Conservation (phyloP, 1,140 invertebrate genomes). For the Zaprionus gabonicus region DNA sequence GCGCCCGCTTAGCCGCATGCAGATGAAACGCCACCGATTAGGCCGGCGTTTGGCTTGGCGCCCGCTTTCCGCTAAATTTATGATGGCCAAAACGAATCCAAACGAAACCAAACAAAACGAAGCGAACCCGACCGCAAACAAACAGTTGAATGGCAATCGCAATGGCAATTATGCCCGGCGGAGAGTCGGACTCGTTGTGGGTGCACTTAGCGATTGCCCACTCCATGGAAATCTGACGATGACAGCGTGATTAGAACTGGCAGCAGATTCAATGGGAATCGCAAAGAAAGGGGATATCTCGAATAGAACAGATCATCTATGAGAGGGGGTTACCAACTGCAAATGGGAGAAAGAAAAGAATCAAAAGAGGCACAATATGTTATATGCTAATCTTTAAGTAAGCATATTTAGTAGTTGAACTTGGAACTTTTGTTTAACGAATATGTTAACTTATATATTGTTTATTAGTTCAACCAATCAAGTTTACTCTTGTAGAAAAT, state of each 20-base stretch:
- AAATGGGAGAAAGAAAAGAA: neutral
- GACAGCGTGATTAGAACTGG: slow-evolving; percentile 6
- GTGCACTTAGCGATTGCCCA: neutral
- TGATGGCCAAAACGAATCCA: slow-evolving; percentile 73
- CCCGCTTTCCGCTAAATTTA: slow-evolving; percentile 62
- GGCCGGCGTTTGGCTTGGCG: slow-evolving; percentile 49
- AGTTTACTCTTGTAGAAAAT: too few species aligned
- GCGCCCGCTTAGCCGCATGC: slow-evolving; percentile 14
- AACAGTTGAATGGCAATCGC: slow-evolving; percentile 80
- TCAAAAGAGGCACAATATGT: too few species aligned
- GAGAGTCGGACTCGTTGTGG: neutral
- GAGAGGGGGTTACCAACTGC: neutral
- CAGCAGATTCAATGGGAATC: neutral
- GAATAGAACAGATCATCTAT: neutral
- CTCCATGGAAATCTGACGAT: neutral
- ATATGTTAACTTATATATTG: too few species aligned
- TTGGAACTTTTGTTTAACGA: too few species aligned
- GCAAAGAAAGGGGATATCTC: neutral
- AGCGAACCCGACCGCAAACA: slow-evolving; percentile 44
- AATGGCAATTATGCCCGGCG: slow-evolving; percentile 69
- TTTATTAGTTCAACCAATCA: too few species aligned
- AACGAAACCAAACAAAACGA: slow-evolving; percentile 60
- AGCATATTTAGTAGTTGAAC: too few species aligned
- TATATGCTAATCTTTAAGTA: too few species aligned
- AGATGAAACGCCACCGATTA: slow-evolving; percentile 81